Conservation (phyloP, 1,140 invertebrate species). For the Drosophila tani region DNA sequence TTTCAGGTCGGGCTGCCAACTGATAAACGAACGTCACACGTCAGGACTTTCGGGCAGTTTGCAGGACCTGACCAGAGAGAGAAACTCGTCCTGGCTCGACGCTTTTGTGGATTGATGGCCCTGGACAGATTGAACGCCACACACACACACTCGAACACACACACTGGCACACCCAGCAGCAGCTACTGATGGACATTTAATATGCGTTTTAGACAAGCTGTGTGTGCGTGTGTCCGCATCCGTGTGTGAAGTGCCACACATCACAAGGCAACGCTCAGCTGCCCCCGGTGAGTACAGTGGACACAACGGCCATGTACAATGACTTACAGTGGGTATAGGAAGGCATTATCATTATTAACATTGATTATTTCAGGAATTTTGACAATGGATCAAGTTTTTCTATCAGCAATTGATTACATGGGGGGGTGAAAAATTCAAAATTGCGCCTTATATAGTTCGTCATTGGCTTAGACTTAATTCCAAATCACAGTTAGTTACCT, state of each 20-base stretch:
- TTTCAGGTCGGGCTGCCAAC: constrained; percentile 45
- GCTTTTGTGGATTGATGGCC: constrained; percentile 77
- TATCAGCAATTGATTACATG: too few species aligned
- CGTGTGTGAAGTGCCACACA: constrained; percentile 49
- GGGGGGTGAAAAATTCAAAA: too few species aligned
- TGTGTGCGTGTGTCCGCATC: constrained; percentile 32
- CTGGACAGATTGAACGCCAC: constrained; percentile 72
- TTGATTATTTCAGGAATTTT: too few species aligned
- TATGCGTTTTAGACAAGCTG: constrained; percentile 74
- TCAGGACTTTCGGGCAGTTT: constrained; percentile 60
- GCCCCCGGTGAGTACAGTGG: constrained; percentile 21
- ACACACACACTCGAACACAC: constrained; percentile 3
- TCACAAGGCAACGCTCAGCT: constrained; percentile 42
- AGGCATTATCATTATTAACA: too few species aligned
- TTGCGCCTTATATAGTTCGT: too few species aligned
- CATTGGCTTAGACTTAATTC: too few species aligned
- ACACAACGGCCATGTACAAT: neutral
- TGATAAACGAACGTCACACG: constrained; percentile 80
- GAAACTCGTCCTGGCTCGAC: constrained; percentile 57
- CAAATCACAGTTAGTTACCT: too few species aligned
- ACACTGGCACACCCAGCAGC: neutral
- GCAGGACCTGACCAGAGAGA: constrained; percentile 29
- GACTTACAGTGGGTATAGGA: neutral
- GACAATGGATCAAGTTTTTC: too few species aligned
- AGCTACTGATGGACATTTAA: constrained; percentile 73